Evolutionary conservation across 2,113 vertebrate genomes (phyloP), one percentile per base, ranked within the genome.

Genomic region (Erinaceus europaeus): DNA sequence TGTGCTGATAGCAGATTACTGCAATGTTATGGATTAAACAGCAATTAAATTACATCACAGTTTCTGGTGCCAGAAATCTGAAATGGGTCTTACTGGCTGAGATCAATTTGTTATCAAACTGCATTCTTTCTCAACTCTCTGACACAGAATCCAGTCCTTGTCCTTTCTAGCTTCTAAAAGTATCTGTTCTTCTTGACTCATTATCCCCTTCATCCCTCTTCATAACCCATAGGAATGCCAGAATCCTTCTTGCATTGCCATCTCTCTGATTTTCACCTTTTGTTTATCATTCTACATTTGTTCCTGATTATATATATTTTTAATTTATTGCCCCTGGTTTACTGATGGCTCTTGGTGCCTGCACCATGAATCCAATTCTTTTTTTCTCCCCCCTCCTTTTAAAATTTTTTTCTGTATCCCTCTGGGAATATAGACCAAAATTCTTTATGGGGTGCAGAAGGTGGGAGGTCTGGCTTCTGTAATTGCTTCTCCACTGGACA

Each of bases 171-270:
- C 21, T 55, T 40, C 17, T 25, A 34, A 13, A 12, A 7, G 15
- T 29, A 14, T 3, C 75, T 57, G 29, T 9, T 52, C 68, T 78
- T 36, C 53, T 52, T 75, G 40, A 21, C 9, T 52, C 9, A 6
- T 18, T 1, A n/a, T 6, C 4, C 2, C 0, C 20, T 69, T 44
- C 0, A 0, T 32, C 25, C 7, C 4, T 34, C 17, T 69, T 82
- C 32, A 40, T n/a, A 53, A 44, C 34, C 4, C 38, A 29, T 1
- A 29, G 17, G 50, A 50, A 18, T 0, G 29, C 17, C 48, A 44
- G n/a, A 84, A 17, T 34, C 7, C 3, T 79, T 80, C 4, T 18
- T 8, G n/a, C 9, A 10, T 7, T 61, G 44, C 23, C 29, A 32
- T 59, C 13, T 65, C n/a, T 78, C 65, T 46, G 29, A 2, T 57